Conservation (phyloP, 2,888 invertebrate genomes). For the Nephrocerus scutellatus region DNA sequence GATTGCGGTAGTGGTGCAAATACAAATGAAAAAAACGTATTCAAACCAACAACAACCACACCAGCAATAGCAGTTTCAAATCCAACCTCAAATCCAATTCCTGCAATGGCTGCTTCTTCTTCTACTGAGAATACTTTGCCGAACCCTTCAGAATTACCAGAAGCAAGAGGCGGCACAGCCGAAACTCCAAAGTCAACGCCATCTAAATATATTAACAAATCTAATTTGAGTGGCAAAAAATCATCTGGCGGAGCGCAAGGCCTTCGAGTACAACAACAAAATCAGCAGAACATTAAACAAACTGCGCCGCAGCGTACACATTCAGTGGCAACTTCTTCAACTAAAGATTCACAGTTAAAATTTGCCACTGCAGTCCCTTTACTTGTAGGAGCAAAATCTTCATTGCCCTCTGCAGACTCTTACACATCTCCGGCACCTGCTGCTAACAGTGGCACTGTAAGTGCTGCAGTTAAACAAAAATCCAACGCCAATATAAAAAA, state of each 20-base stretch:
- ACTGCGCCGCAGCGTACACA: conserved; percentile 22
- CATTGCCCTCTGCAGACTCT: conserved; percentile 1
- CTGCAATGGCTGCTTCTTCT: conserved; percentile 11
- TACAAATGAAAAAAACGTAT: conserved; percentile 23
- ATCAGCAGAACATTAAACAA: background rate
- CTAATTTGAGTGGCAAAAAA: conserved; percentile 22
- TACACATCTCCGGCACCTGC: conserved; percentile 4
- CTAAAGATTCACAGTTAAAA: conserved; percentile 35
- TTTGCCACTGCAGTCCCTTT: conserved; percentile 33
- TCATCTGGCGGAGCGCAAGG: conserved; percentile 2
- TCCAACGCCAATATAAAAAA: conserved; percentile 31
- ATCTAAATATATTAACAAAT: too few species aligned
- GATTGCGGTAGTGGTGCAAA: conserved; percentile 23
- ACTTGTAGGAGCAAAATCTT: conserved; percentile 26
- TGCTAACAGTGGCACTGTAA: conserved; percentile 25
- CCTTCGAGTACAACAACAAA: too few species aligned
- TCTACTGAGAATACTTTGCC: conserved; percentile 21
- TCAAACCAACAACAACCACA: conserved; percentile 17
- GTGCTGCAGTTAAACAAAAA: conserved; percentile 36
- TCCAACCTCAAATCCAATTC: conserved; percentile 7
- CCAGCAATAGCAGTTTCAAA: conserved; percentile 20
- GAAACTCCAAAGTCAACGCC: conserved; percentile 25
- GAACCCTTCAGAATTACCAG: conserved; percentile 14
- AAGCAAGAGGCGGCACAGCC: conserved; percentile 16
- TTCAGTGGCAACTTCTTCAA: conserved; percentile 15